Conservation (phyloP, 2,113 vertebrate species). For the Protobothrops mucrosquamatus region DNA sequence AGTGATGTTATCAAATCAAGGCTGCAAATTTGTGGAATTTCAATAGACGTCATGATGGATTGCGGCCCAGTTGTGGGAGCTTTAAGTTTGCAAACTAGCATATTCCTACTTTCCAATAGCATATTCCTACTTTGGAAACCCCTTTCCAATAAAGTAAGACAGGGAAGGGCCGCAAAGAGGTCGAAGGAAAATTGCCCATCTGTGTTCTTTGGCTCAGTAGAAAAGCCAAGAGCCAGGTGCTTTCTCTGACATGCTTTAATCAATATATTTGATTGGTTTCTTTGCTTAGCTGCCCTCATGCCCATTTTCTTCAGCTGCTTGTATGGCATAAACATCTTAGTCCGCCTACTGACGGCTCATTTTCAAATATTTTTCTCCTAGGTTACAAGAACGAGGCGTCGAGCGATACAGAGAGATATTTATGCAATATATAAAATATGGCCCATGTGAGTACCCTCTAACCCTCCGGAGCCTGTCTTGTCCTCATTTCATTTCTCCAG, state of each 20-base stretch:
- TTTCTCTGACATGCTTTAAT: background rate
- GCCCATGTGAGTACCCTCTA: constrained; percentile 34
- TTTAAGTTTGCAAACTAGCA: background rate
- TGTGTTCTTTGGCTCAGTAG: background rate
- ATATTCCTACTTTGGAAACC: no score
- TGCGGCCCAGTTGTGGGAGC: background rate
- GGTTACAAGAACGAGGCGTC: constrained; percentile 42
- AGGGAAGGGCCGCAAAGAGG: background rate
- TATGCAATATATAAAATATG: constrained; percentile 23
- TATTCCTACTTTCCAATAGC: background rate
- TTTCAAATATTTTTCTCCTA: constrained; percentile 19
- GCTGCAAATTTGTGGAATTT: background rate
- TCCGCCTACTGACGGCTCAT: background rate
- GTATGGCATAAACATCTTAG: no score
- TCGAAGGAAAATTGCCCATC: background rate
- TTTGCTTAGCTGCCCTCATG: background rate
- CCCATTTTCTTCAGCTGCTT: background rate
- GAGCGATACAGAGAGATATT: constrained; percentile 39
- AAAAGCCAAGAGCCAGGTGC: fast-evolving
- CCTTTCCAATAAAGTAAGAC: background rate
- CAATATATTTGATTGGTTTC: fast-evolving
- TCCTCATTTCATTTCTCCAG: background rate
- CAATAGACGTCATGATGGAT: background rate
- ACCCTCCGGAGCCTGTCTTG: background rate
- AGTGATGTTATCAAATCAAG: no score